Percentiles rank a stretch among this genome's conserved stretches.
Conservation (phyloP, 2,113 vertebrate species). For the Oreochromis spilurus region DNA sequence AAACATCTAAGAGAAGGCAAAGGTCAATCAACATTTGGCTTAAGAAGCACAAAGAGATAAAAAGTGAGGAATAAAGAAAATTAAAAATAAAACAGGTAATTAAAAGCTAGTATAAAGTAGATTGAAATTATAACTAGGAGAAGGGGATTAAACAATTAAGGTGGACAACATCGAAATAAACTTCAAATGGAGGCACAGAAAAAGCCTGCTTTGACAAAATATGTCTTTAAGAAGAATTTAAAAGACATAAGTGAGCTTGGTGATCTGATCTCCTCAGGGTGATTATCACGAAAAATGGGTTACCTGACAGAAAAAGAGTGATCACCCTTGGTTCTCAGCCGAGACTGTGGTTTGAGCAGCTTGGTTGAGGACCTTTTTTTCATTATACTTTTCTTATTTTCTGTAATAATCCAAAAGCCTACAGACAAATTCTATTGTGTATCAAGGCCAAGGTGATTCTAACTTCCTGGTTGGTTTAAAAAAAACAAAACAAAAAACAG, state of each 20-base stretch:
- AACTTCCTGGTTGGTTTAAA: not conserved
- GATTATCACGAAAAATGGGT: not conserved
- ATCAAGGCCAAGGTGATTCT: not conserved
- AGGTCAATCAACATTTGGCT: not conserved
- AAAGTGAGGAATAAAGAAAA: not conserved
- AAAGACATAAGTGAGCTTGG: not conserved
- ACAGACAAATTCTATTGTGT: not conserved
- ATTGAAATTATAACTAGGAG: not conserved
- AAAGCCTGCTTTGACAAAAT: not conserved
- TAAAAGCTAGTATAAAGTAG: not conserved
- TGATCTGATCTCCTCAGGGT: not conserved
- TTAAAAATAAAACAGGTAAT: not conserved
- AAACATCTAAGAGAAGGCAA: not conserved
- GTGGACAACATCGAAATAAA: not conserved
- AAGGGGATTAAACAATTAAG: not conserved
- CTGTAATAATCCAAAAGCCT: not conserved
- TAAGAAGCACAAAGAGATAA: not conserved
- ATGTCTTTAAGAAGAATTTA: not conserved
- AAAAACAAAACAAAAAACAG: not conserved
- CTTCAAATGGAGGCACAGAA: not conserved
- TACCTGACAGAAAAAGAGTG: not conserved
- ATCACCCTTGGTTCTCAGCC: not conserved
- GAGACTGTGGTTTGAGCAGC: fast-evolving
- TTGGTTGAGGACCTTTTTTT: not conserved
- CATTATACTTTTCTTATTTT: not conserved